These are phyloP conservation scores for Bradysia coprophila DNA, from an alignment of 1,140 invertebrate species.

Conservation along the genomic window DNA sequence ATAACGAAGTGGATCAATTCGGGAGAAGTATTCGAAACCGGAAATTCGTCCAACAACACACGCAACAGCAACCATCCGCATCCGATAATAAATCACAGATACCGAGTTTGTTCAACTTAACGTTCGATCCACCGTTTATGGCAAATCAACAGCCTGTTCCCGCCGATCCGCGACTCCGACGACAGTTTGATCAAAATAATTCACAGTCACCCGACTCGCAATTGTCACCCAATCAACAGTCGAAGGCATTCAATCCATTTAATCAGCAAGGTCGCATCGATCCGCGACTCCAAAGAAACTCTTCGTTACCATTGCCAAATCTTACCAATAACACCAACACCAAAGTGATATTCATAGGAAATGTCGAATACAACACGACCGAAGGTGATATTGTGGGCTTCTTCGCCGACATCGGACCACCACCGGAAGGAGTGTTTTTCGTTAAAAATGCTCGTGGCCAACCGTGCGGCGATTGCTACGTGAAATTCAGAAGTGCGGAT, in stretches of 20 bases:
- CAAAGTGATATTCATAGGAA: conserved; percentile 52
- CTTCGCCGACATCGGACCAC: conserved; percentile 53
- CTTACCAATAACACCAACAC: conserved; percentile 9
- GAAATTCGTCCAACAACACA: too few species aligned
- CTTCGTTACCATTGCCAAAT: neutral
- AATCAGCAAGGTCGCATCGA: neutral
- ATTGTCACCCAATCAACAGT: neutral
- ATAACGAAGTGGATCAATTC: too few species aligned
- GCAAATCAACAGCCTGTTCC: too few species aligned
- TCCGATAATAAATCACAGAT: too few species aligned
- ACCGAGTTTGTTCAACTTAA: too few species aligned
- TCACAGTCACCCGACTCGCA: neutral
- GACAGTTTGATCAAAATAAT: neutral
- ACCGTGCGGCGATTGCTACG: conserved; percentile 66
- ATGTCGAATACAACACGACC: conserved; percentile 50
- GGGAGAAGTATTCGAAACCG: too few species aligned
- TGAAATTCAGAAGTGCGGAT: conserved; percentile 51
- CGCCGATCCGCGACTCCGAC: neutral
- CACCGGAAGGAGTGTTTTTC: conserved; percentile 58
- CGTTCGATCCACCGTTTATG: too few species aligned
- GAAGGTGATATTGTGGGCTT: conserved; percentile 65
- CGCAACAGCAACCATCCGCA: too few species aligned
- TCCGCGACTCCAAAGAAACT: neutral
- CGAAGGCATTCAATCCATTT: neutral
- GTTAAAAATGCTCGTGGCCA: conserved; percentile 44